phyloP scores from a whole-genome alignment of 1,140 invertebrate species.

The Ips typographus region DNA sequence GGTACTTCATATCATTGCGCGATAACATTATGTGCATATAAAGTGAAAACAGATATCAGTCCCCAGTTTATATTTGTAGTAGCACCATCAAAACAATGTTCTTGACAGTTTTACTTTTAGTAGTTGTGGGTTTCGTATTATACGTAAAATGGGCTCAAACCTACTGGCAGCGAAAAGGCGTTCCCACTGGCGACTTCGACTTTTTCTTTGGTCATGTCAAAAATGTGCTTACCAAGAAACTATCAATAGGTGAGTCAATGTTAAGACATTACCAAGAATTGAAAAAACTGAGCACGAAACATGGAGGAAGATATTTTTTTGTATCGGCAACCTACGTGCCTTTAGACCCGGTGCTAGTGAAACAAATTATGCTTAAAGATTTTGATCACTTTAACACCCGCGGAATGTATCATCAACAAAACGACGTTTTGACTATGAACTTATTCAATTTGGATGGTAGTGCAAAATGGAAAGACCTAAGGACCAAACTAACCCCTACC shows the following conservation, averaged over 20 bases:
- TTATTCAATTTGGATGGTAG: slow-evolving; percentile 53
- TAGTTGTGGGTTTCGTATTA: background rate
- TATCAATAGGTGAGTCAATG: background rate
- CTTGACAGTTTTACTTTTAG: background rate
- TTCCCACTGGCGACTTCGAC: background rate
- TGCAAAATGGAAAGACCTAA: slow-evolving; percentile 53
- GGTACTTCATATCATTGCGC: no score
- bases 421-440: slow-evolving; percentile 52
- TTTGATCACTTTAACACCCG: slow-evolving; percentile 55
- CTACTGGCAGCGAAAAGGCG: background rate
- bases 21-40: no score
- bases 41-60: no score
- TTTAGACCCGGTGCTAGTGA: slow-evolving; percentile 53
- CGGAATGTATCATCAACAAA: slow-evolving; percentile 49
- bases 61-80: no score
- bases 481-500: slow-evolving; percentile 54
- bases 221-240: slow-evolving; percentile 25
- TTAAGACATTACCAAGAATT: background rate
- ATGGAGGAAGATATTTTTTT: slow-evolving; percentile 22
- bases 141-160: slow-evolving; percentile 9
- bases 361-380: slow-evolving; percentile 53
- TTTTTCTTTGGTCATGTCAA: slow-evolving; percentile 16
- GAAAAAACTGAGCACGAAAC: background rate
- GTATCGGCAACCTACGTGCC: slow-evolving; percentile 39
- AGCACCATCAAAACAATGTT: background rate